These are phyloP conservation scores for Natrix natrix DNA, from an alignment of 2,797 vertebrate species.

Conservation along the genomic window DNA sequence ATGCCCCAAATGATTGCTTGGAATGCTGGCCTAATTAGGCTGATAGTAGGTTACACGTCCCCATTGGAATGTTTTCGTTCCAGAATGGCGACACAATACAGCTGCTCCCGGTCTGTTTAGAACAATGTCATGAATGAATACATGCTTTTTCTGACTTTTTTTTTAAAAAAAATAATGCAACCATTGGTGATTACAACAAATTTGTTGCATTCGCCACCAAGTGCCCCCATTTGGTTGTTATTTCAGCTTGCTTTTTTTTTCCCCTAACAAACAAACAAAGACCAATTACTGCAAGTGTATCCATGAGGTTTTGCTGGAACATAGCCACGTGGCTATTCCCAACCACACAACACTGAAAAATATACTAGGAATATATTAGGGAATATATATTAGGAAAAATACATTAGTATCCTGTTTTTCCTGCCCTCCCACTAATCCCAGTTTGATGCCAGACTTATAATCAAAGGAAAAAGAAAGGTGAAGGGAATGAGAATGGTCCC, in stretches of 20 bases:
- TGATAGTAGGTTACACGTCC: background rate
- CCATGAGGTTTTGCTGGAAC: background rate
- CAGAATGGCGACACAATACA: background rate
- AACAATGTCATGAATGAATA: background rate
- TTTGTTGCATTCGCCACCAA: background rate
- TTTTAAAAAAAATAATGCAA: background rate
- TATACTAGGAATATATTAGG: background rate
- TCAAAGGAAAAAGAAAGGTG: background rate
- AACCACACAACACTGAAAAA: background rate
- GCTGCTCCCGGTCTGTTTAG: background rate
- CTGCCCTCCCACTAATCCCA: background rate
- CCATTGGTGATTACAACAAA: background rate
- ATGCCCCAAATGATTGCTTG: background rate
- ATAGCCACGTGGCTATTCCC: background rate
- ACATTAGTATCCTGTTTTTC: background rate
- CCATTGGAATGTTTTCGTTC: background rate
- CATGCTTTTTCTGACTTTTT: background rate
- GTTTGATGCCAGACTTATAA: background rate
- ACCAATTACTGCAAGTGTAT: background rate
- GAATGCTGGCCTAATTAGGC: background rate
- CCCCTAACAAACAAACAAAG: background rate
- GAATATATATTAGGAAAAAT: too few relatives aligned
- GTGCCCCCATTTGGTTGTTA: background rate
- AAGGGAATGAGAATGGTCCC: background rate
- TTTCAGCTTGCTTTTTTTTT: background rate